Percentiles rank a stretch among this genome's conserved stretches.
phyloP scores from a whole-genome alignment of 64 coral and sea anemone genomes.

The Exaiptasia diaphana region DNA sequence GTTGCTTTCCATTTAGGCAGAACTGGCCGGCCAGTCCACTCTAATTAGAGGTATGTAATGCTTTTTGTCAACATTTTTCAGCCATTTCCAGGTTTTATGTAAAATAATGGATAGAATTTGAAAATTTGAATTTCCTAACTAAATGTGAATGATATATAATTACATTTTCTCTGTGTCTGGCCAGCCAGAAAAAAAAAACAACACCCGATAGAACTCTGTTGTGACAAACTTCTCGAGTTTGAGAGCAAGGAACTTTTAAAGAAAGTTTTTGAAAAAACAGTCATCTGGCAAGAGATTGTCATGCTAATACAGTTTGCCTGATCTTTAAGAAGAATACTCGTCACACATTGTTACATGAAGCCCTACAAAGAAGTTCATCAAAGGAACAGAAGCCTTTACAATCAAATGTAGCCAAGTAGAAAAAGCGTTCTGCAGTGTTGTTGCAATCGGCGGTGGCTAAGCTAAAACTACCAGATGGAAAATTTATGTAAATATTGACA shows the following conservation, averaged over 20 bases:
- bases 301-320: background rate
- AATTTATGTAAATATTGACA: no score
- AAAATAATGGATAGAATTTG: no score
- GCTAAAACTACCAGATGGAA: conserved; percentile 2
- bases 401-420: background rate
- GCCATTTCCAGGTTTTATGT: no score
- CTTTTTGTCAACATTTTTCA: no score
- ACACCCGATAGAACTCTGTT: background rate
- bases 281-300: background rate
- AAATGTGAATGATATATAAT: no score
- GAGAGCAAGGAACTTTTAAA: background rate
- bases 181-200: no score
- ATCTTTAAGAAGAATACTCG: background rate
- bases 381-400: background rate
- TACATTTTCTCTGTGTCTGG: no score
- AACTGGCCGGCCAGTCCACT: no score
- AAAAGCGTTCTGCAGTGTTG: background rate
- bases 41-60: no score
- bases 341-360: background rate
- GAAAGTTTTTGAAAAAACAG: background rate
- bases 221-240: background rate
- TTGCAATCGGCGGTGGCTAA: background rate
- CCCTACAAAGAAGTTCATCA: no score
- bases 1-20: no score
- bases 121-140: no score